Percentiles rank a stretch among this genome's conserved stretches.
Conservation (phyloP, 1,140 invertebrate genomes). For the Colletes latitarsis region DNA sequence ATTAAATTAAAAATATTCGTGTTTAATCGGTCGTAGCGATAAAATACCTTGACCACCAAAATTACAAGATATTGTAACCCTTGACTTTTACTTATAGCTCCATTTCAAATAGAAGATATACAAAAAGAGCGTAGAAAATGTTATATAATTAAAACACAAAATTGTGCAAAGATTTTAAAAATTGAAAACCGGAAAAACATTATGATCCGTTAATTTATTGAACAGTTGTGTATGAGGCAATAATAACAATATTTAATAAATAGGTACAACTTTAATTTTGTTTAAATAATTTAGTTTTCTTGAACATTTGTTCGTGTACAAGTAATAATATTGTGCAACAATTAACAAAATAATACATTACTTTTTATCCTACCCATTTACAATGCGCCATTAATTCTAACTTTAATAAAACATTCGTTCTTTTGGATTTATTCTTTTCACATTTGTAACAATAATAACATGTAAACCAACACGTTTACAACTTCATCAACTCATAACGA, state of each 20-base stretch:
- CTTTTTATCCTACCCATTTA: neutral
- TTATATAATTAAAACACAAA: too few species aligned
- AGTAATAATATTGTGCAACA: neutral
- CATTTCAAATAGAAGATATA: too few species aligned
- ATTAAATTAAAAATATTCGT: too few species aligned
- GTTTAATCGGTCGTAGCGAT: too few species aligned
- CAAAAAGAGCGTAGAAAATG: too few species aligned
- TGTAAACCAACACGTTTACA: constrained; percentile 26
- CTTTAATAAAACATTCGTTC: constrained; percentile 17
- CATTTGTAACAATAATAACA: constrained; percentile 20
- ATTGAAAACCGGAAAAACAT: too few species aligned
- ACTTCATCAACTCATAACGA: neutral
- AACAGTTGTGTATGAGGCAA: too few species aligned
- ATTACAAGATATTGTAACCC: too few species aligned
- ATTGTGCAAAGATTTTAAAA: too few species aligned
- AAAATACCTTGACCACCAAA: too few species aligned
- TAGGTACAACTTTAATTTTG: neutral
- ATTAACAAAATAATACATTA: neutral
- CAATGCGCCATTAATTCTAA: neutral
- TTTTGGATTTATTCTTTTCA: constrained; percentile 18
- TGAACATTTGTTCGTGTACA: neutral
- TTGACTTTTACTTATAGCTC: too few species aligned
- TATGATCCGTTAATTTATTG: too few species aligned
- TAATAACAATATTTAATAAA: neutral
- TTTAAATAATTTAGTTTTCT: neutral